These are phyloP conservation scores for Apostichopus parvimensis DNA, from an alignment of 35 echinoderm and acorn worm genomes.

Conservation along the genomic window DNA sequence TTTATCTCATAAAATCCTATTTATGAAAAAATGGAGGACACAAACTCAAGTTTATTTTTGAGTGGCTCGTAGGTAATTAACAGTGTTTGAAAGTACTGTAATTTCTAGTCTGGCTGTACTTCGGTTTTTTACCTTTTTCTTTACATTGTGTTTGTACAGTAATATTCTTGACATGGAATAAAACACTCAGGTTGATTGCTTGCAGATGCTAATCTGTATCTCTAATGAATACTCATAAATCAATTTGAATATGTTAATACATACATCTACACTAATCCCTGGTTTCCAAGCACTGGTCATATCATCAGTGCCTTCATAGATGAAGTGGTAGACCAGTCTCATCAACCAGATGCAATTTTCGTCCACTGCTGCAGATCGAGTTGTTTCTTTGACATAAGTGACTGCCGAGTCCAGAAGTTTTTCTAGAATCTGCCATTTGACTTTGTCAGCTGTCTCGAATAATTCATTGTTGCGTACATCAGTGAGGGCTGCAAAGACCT, in stretches of 20 bases:
- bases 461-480: constrained; percentile 67
- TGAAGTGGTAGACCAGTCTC: constrained; percentile 82
- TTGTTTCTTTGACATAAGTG: constrained; percentile 54
- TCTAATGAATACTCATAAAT: no score
- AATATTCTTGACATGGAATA: no score
- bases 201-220: no score
- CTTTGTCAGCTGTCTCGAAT: constrained; percentile 60
- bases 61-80: no score
- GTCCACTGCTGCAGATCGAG: constrained; percentile 12
- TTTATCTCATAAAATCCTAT: no score
- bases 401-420: constrained; percentile 80
- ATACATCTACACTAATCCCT: constrained; percentile 2
- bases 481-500: constrained; percentile 75
- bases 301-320: constrained; percentile 59
- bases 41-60: no score
- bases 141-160: no score
- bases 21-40: no score
- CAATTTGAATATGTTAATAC: neutral
- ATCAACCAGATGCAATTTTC: constrained; percentile 91
- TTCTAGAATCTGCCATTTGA: constrained; percentile 84
- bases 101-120: no score
- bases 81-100: no score
- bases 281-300: neutral
- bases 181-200: no score
- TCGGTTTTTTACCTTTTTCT: no score